Percentiles rank a stretch among this genome's conserved stretches.
Conservation (phyloP, 2,113 vertebrate genomes). For the Chaetorhynchus papuensis region DNA sequence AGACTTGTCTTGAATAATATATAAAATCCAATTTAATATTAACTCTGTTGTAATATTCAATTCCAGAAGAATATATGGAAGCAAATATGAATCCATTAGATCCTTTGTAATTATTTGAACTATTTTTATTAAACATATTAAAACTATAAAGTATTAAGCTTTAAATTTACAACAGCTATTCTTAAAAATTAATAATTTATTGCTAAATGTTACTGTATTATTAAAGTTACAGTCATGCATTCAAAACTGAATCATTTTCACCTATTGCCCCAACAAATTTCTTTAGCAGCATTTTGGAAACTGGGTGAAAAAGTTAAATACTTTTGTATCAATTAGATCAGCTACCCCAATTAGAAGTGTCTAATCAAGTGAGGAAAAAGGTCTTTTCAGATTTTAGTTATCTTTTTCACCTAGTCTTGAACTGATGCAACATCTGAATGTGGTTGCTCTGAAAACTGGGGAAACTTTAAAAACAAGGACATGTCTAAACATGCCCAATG, state of each 20-base stretch:
- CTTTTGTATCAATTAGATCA: neutral
- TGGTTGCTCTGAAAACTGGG: neutral
- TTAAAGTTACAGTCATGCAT: neutral
- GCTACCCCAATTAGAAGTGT: neutral
- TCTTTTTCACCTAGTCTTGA: neutral
- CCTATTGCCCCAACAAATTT: neutral
- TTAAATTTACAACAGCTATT: neutral
- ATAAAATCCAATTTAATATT: neutral
- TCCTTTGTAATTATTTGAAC: neutral
- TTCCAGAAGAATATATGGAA: neutral
- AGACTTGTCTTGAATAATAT: neutral
- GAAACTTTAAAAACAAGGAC: neutral
- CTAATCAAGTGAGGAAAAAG: neutral
- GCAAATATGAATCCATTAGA: neutral
- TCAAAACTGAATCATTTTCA: neutral
- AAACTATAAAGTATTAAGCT: neutral
- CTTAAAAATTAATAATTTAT: neutral
- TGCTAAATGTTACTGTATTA: neutral
- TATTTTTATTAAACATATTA: constrained; percentile 11
- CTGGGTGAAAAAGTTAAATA: neutral
- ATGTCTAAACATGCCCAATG: constrained; percentile 3
- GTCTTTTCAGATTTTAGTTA: neutral
- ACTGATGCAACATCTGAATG: constrained; percentile 37
- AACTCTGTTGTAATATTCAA: neutral
- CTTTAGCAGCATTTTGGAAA: neutral